Evolutionary conservation across 1,140 invertebrate species (phyloP).

Genomic region (Scaptomyza hsui): DNA sequence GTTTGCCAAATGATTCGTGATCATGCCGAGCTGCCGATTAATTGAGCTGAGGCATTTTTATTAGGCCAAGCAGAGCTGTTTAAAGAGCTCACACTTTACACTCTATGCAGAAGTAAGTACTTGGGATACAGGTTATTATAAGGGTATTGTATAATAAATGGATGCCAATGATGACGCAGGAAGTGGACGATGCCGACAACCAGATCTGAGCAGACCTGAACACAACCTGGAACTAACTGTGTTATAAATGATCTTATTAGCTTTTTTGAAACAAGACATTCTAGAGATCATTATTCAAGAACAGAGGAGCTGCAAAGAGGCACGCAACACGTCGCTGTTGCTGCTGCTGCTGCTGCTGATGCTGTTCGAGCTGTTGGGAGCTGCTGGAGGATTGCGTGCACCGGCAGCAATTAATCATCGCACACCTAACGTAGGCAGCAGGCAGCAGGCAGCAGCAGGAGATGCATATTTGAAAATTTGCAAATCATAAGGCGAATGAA

Average conservation of each 20-base stretch:
- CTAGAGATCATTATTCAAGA: constrained; percentile 77
- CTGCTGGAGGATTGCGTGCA: constrained; percentile 59
- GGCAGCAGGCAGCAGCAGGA: constrained; percentile 54
- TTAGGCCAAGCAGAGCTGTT: constrained; percentile 43
- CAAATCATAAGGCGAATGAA: constrained; percentile 73
- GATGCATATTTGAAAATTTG: constrained; percentile 82
- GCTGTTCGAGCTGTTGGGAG: neutral
- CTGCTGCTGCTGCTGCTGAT: no score
- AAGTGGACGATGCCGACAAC: constrained; percentile 44
- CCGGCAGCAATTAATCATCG: constrained; percentile 80
- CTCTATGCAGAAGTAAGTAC: constrained; percentile 1
- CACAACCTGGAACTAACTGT: constrained; percentile 72
- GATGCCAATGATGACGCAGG: constrained; percentile 50
- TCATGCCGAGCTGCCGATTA: constrained; percentile 67
- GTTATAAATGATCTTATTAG: constrained; percentile 83
- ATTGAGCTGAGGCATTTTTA: constrained; percentile 74
- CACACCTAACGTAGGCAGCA: constrained; percentile 64
- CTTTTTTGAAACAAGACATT: constrained; percentile 82
- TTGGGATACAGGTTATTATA: neutral
- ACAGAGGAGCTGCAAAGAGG: constrained; percentile 31
- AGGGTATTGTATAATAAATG: constrained; percentile 39
- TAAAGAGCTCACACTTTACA: neutral
- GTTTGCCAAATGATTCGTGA: constrained; percentile 32
- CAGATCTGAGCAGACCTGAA: constrained; percentile 18
- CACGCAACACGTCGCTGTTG: constrained; percentile 46